These are phyloP conservation scores for Drosophila equinoxialis DNA, from an alignment of 1,140 invertebrate genomes.

Conservation along the genomic window DNA sequence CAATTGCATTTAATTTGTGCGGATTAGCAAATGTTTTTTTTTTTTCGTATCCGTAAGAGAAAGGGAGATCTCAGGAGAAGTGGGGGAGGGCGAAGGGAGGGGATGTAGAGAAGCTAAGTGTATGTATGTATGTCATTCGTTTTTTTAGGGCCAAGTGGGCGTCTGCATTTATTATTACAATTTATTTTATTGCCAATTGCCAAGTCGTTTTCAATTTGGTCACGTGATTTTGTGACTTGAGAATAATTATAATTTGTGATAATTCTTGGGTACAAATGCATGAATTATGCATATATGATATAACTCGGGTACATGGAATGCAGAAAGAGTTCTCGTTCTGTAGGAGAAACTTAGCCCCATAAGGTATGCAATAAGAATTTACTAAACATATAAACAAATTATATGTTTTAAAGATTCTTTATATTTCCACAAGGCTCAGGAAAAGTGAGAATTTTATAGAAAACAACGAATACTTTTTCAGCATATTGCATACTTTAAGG, in stretches of 20 bases:
- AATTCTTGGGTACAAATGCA: slow-evolving; percentile 1
- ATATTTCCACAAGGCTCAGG: no score
- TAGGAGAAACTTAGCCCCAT: no score
- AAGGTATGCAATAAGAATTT: no score
- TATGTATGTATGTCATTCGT: slow-evolving; percentile 43
- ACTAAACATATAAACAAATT: no score
- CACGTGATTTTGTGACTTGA: slow-evolving; percentile 31
- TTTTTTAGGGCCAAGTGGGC: slow-evolving; percentile 7
- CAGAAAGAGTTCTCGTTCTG: no score
- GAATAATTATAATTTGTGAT: slow-evolving; percentile 14
- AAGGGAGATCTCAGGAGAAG: background rate
- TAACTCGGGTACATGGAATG: background rate
- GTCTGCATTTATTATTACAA: slow-evolving; percentile 61
- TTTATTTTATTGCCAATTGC: slow-evolving; percentile 66
- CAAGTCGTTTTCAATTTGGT: slow-evolving; percentile 34
- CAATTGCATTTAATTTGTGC: slow-evolving; percentile 79
- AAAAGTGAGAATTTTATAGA: no score
- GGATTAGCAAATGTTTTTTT: slow-evolving; percentile 64
- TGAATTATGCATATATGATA: no score
- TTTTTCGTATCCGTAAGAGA: background rate
- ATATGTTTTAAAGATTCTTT: no score
- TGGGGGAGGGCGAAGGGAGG: no score
- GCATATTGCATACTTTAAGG: no score
- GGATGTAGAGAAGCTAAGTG: background rate
- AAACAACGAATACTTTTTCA: no score